A percentile compares a stretch with the other conserved stretches of the same genome.
phyloP scores from a whole-genome alignment of 2,888 invertebrate species.

The Acronicta alni region DNA sequence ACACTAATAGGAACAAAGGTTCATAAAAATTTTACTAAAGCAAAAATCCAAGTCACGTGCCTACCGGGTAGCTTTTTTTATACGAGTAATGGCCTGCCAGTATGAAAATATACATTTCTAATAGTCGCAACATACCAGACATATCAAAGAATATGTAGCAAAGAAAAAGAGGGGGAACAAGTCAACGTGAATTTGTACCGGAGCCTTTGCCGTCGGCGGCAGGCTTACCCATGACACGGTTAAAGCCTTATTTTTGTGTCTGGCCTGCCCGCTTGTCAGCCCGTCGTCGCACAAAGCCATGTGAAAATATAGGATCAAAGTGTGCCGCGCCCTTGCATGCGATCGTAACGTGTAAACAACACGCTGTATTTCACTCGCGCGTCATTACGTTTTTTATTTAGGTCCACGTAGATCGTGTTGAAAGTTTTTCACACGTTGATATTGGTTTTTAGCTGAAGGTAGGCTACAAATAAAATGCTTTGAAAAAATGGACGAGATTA shows the following conservation, averaged over 20 bases:
- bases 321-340: constrained; percentile 75
- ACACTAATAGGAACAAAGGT: too few relatives aligned
- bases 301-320: constrained; percentile 88
- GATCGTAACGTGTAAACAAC: constrained; percentile 74
- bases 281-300: constrained; percentile 87
- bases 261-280: constrained; percentile 87
- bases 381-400: constrained; percentile 61
- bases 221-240: constrained; percentile 88
- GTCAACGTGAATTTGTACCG: constrained; percentile 86
- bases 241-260: constrained; percentile 89
- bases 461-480: constrained; percentile 14
- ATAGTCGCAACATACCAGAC: constrained; percentile 42
- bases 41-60: neutral
- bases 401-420: constrained; percentile 40
- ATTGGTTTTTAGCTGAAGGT: constrained; percentile 18
- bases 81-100: neutral
- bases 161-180: constrained; percentile 73
- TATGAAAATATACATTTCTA: constrained; percentile 10
- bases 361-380: constrained; percentile 67
- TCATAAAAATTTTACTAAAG: too few relatives aligned
- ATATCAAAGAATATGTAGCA: constrained; percentile 69
- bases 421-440: constrained; percentile 55
- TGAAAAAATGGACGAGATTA: neutral
- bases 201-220: constrained; percentile 88
- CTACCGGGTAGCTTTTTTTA: too few relatives aligned